These are phyloP conservation scores for Cydia pomonella DNA, from an alignment of 1,140 invertebrate species.

Conservation along the genomic window DNA sequence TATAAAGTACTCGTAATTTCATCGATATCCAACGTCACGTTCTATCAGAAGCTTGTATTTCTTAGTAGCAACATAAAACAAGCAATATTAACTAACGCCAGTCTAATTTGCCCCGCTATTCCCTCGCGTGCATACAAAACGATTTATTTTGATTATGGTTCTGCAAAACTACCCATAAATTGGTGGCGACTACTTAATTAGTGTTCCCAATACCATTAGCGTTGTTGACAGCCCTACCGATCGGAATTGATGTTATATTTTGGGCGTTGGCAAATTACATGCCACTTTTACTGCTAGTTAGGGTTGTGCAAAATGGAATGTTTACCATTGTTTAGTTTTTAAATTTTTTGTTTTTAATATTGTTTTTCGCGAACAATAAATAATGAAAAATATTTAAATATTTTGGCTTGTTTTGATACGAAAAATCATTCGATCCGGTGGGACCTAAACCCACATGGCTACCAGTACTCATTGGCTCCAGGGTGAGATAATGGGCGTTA, in stretches of 20 bases:
- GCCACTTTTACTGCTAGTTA: constrained; percentile 38
- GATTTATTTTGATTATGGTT: constrained; percentile 75
- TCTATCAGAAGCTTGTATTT: too few species aligned
- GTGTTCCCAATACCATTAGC: constrained; percentile 76
- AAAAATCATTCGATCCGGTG: too few species aligned
- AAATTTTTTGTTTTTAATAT: background rate
- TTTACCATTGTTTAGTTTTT: background rate
- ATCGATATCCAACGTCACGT: too few species aligned
- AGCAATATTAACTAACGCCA: constrained; percentile 27
- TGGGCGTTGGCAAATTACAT: constrained; percentile 63
- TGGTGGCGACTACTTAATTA: constrained; percentile 75
- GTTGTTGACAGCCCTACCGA: constrained; percentile 62
- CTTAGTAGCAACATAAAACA: too few species aligned
- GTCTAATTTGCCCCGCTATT: constrained; percentile 61
- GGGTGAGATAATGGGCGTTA: too few species aligned
- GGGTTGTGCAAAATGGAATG: constrained; percentile 6
- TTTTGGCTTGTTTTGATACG: too few species aligned
- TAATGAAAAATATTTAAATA: too few species aligned
- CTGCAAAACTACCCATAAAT: constrained; percentile 65
- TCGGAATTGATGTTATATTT: constrained; percentile 67
- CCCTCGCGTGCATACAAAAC: constrained; percentile 65
- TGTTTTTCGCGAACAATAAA: background rate
- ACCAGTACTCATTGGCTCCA: too few species aligned
- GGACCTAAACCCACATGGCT: too few species aligned
- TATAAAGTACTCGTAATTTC: too few species aligned